phyloP scores from a whole-genome alignment of 2,797 vertebrate species.

The Saguinus oedipus region DNA sequence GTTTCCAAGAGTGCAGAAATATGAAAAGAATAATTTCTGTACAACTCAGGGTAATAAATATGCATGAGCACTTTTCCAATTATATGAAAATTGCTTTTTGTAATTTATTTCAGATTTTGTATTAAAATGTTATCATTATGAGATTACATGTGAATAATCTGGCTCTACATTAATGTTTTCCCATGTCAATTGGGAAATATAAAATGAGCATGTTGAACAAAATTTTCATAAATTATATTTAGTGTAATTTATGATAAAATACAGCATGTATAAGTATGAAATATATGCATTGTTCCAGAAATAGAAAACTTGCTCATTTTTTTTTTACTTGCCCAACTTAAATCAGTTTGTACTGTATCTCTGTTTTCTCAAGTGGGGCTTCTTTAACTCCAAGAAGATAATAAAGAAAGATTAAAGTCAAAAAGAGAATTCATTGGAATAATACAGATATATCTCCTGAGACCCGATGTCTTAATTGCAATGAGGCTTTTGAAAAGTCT shows the following conservation, averaged over 20 bases:
- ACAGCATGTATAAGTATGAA: not conserved
- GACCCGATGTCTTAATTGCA: not conserved
- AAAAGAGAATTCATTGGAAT: not conserved
- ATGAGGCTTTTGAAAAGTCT: not conserved
- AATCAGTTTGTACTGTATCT: not conserved
- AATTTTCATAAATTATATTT: not conserved
- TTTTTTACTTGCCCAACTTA: not conserved
- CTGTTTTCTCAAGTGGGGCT: not conserved
- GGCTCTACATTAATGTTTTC: not conserved
- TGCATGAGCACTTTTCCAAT: constrained; percentile 61
- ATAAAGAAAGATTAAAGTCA: not conserved
- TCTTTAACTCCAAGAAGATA: not conserved
- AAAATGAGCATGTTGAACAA: not conserved
- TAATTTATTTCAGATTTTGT: constrained; percentile 61
- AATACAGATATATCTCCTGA: not conserved
- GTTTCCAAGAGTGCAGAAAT: not conserved
- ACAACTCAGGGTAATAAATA: constrained; percentile 49
- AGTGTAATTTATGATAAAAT: not conserved
- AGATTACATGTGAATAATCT: constrained; percentile 35
- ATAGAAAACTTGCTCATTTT: not conserved
- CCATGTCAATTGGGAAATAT: not conserved
- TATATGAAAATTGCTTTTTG: constrained; percentile 60
- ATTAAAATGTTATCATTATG: constrained; percentile 51
- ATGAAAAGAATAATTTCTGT: constrained; percentile 44
- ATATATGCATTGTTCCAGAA: not conserved